phyloP scores from a whole-genome alignment of 2,797 vertebrate species.

The Galagoides demidoff region DNA sequence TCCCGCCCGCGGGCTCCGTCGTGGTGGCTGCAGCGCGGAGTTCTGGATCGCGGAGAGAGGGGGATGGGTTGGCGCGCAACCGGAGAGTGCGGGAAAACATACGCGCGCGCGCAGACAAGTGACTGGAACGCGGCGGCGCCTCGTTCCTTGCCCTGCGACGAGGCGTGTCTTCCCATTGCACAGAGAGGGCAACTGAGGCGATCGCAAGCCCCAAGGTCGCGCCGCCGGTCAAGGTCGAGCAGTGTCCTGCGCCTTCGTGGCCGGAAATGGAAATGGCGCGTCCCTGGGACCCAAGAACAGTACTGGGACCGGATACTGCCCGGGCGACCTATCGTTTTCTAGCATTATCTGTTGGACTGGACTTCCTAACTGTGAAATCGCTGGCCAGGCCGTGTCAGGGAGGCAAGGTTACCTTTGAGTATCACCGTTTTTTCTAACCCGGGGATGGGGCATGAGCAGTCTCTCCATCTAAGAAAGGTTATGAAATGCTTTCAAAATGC shows the following conservation, averaged over 20 bases:
- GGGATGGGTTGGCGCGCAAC: fast-evolving
- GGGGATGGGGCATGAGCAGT: not conserved
- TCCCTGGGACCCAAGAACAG: not conserved
- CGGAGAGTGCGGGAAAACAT: fast-evolving
- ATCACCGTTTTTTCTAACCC: not conserved
- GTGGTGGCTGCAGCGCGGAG: slow-evolving; percentile 14
- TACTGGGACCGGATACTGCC: not conserved
- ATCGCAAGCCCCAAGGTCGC: slow-evolving; percentile 74
- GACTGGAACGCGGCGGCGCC: fast-evolving
- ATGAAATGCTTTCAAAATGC: slow-evolving; percentile 50
- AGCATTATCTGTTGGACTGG: not conserved
- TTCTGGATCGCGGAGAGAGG: fast-evolving
- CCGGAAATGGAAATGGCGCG: not conserved
- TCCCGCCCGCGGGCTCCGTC: slow-evolving; percentile 76
- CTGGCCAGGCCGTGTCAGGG: not conserved
- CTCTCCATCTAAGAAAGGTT: not conserved
- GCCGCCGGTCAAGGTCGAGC: slow-evolving; percentile 66
- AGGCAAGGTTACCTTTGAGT: not conserved
- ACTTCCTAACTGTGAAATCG: not conserved
- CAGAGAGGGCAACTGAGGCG: slow-evolving; percentile 69
- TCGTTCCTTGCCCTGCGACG: fast-evolving
- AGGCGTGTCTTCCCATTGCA: slow-evolving; percentile 55
- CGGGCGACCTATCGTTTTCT: not conserved
- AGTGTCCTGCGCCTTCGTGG: not conserved
- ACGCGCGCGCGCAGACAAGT: no score